These are phyloP conservation scores for Drosophila melanosoma DNA, from an alignment of 2,888 invertebrate species.

Conservation along the genomic window DNA sequence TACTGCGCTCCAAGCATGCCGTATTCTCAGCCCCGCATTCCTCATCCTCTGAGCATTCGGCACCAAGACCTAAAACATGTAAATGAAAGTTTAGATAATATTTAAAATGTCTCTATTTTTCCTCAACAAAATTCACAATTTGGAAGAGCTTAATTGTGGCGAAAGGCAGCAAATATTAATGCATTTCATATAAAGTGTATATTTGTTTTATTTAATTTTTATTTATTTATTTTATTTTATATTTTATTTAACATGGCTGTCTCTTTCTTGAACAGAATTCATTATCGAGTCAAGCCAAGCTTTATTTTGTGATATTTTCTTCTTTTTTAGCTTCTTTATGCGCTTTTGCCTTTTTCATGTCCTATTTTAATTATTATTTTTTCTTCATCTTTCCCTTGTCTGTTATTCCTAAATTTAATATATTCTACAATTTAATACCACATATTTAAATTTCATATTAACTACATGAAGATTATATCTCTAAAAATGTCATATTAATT, in stretches of 20 bases:
- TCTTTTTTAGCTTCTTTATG: not conserved
- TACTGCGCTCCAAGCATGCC: slow-evolving; percentile 63
- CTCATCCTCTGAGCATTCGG: slow-evolving; percentile 74
- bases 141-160: not conserved
- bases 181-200: not conserved
- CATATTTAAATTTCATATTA: too few relatives aligned
- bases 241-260: not conserved
- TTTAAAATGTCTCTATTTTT: not conserved
- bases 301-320: not conserved
- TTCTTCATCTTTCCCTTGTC: not conserved
- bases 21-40: slow-evolving; percentile 80
- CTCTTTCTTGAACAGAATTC: not conserved
- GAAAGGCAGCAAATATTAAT: not conserved
- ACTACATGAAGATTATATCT: not conserved
- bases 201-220: not conserved
- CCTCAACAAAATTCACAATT: not conserved
- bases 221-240: too few relatives aligned
- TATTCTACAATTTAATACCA: not conserved
- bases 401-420: not conserved
- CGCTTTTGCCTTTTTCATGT: not conserved
- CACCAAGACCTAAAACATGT: slow-evolving; percentile 72
- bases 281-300: not conserved
- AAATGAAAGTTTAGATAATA: not conserved
- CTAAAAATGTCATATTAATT: not conserved
- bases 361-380: not conserved